Base-by-base conservation (phyloP, 2,113 vertebrate genomes). In the Gallinago jamesoni region DNA sequence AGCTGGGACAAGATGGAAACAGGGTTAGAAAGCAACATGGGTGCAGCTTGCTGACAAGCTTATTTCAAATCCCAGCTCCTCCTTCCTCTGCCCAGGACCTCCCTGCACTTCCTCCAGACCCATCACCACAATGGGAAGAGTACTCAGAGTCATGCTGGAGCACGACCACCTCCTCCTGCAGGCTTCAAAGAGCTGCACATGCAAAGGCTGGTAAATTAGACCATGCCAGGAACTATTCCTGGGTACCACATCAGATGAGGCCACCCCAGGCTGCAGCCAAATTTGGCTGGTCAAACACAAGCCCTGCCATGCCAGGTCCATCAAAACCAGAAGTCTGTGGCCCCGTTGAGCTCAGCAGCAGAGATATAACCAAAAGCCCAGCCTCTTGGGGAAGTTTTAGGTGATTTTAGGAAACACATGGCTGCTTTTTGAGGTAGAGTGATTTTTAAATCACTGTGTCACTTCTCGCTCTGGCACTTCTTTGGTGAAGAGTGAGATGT, bases 71-170 rank as follows among this genome's bases (percentile, higher is more conserved):
- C 17, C 6, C 43, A 35, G 28, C 5, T 30, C 33, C 59, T 37
- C 50, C 4, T 70, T 35, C 16, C 6, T 77, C 43, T 74, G 14
- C 22, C 53, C 37, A 52, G 23, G 43, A 63, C 33, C 19, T 72
- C 23, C 37, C 23, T 33, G 2, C 14, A 5, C 19, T 57, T 57
- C n/a, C 15, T 22, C 4, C 3, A 7, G 20, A 10, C 12, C 66
- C 66, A 33, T 20, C 43, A 14, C 22, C 43, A 2, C 27, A 27
- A 33, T 0, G 0, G n/a, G 48, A 90, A 31, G 62, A 9, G 35
- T 37, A 52, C 14, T 16, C 0, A 0, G 35, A 33, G 73, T 27
- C 5, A 3, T 14, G 13, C 10, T 78, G n/a, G 63, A 25, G 7
- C 17, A 8, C 2, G 35, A 31, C 25, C 41, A 76, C 50, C 57